Evolutionary conservation across 2,888 invertebrate genomes (phyloP).

Genomic region (Gymnosoma rotundatum): DNA sequence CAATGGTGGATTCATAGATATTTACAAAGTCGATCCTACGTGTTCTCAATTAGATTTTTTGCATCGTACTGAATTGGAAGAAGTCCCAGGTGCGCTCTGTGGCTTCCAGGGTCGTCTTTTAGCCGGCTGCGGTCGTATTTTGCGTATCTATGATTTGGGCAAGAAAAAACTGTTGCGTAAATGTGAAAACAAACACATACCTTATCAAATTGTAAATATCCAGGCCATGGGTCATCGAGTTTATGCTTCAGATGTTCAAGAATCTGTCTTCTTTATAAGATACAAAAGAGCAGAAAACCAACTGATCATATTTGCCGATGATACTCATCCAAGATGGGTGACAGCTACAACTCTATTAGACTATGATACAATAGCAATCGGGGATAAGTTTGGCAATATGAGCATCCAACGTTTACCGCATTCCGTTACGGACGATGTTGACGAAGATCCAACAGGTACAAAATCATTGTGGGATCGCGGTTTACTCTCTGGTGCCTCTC

Average conservation of each 20-base stretch:
- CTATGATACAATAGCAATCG: slow-evolving; percentile 97
- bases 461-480: slow-evolving; percentile 98
- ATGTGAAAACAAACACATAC: slow-evolving; percentile 98
- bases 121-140: slow-evolving; percentile 95
- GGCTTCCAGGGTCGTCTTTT: slow-evolving; percentile 95
- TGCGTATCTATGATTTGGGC: slow-evolving; percentile 97
- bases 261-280: slow-evolving; percentile 97
- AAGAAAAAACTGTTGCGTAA: slow-evolving; percentile 97
- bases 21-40: slow-evolving; percentile 88
- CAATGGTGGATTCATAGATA: slow-evolving; percentile 92
- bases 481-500: slow-evolving; percentile 96
- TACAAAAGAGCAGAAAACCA: slow-evolving; percentile 98
- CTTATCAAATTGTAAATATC: slow-evolving; percentile 96
- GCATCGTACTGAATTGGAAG: slow-evolving; percentile 96
- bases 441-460: slow-evolving; percentile 99
- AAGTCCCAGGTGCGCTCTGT: slow-evolving; percentile 94
- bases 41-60: slow-evolving; percentile 94
- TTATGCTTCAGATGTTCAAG: slow-evolving; percentile 97
- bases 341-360: slow-evolving; percentile 96
- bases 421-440: slow-evolving; percentile 97
- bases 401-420: slow-evolving; percentile 94
- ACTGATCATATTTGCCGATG: slow-evolving; percentile 98
- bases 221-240: slow-evolving; percentile 97
- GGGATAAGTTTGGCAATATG: slow-evolving; percentile 99
- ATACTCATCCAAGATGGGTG: slow-evolving; percentile 98